Evolutionary conservation across 2,113 vertebrate species (phyloP).

Genomic region (Cottus gobio): DNA sequence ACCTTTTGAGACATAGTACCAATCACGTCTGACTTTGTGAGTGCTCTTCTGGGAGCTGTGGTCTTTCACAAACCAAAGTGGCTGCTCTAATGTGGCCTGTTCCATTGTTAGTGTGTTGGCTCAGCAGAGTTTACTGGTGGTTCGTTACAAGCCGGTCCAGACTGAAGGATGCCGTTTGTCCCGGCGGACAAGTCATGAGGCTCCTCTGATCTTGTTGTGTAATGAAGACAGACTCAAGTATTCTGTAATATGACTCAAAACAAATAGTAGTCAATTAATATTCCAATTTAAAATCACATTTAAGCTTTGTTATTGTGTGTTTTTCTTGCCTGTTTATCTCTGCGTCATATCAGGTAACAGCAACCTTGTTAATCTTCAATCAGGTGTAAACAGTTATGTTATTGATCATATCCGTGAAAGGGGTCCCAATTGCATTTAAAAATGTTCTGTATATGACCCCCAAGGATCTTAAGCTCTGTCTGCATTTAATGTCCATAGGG

Average conservation of each 20-base stretch:
- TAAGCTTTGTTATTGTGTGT: background rate
- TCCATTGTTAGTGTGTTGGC: conserved; percentile 68
- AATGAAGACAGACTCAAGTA: background rate
- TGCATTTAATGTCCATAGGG: background rate
- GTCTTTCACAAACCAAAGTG: conserved; percentile 68
- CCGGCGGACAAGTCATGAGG: conserved; percentile 47
- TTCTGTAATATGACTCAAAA: conserved; percentile 9
- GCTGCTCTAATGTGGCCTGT: conserved; percentile 63
- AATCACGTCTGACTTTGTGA: conserved; percentile 67
- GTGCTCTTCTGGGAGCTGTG: conserved; percentile 69
- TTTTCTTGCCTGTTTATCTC: background rate
- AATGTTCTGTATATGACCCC: background rate
- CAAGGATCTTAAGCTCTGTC: background rate
- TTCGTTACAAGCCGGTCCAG: conserved; percentile 49
- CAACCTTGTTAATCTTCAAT: background rate
- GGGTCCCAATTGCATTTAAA: background rate
- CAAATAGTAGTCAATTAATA: background rate
- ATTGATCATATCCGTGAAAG: background rate
- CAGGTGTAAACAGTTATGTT: background rate
- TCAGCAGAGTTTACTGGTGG: conserved; percentile 56
- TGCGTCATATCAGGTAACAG: background rate
- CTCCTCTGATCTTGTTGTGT: background rate
- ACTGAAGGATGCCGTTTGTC: conserved; percentile 55
- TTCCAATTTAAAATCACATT: background rate
- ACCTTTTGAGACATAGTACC: conserved; percentile 45